Evolutionary conservation across 2,113 vertebrate species (phyloP), one percentile per base, ranked within the genome.

Genomic region (Butorides virescens): DNA sequence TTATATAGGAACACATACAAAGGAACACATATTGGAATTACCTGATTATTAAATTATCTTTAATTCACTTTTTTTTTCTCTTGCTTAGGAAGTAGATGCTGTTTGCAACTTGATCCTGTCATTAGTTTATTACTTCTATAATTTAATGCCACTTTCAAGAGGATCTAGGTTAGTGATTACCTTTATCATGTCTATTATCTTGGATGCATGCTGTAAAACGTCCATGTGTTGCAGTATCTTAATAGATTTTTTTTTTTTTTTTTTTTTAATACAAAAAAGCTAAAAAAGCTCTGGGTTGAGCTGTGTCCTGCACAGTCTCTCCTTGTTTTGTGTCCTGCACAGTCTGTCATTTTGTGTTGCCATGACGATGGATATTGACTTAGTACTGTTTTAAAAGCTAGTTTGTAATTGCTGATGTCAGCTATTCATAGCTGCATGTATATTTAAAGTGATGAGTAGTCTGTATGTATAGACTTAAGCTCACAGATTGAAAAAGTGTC

Each of bases 101-200:
- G 98, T 99, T 93, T 99, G 99, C 97, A 99, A 99, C 96, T 97
- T 99, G 87, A 99, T 99, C 96, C 98, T 99, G 59, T 99, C 99
- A 13, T 95, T 99, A 97, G 98, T 99, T 93, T 99, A 99, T 97
- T 99, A 99, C 98, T 99, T 99, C 98, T 99, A 99, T 97, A 99
- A 99, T 93, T 98, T 99, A 97, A 99, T 99, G 99, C 99, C 99
- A 25, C 99, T 99, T 61, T 99, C 99, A 88, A 98, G 99, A 97
- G 99, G 99, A 94, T 99, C 99, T 95, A 99, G 99, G 99, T 99
- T 93, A 98, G 98, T 97, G 39, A 27, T 91, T 74, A 4, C 85
- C 62, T 89, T 88, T 13, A 37, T 86, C 22, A 17, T 75, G 21
- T 68, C 7, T 74, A 11, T 86, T 94, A 61, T 50, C 56, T 87